Conservation (phyloP, 1,140 invertebrate genomes). For the Triops cancriformis region DNA sequence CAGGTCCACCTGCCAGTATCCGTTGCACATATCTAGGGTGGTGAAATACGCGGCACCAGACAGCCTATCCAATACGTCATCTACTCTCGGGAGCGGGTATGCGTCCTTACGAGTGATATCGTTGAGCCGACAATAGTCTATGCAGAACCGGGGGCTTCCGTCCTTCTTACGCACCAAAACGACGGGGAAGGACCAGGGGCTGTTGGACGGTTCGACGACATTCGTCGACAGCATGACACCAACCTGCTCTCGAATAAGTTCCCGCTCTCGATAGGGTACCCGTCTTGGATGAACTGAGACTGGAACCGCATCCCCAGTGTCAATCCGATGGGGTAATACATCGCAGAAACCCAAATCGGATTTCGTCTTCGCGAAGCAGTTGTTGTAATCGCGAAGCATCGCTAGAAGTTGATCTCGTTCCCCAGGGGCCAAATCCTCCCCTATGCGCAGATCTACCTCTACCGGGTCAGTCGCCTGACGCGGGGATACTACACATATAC, state of each 20-base stretch:
- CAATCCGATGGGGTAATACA: constrained; percentile 31
- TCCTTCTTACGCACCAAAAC: too few species aligned
- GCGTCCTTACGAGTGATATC: too few species aligned
- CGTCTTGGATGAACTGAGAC: background rate
- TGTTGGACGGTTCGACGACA: constrained; percentile 3
- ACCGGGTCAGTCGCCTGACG: background rate
- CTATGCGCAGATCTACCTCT: too few species aligned
- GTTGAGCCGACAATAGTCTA: too few species aligned
- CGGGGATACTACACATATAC: background rate
- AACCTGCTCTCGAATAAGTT: background rate
- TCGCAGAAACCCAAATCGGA: constrained; percentile 30
- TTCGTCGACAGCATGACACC: background rate
- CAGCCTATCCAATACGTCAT: constrained; percentile 38
- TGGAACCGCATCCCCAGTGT: constrained; percentile 11
- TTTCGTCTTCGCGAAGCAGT: constrained; percentile 27
- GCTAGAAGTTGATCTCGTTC: background rate
- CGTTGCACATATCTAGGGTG: constrained; percentile 39
- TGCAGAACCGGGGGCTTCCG: too few species aligned
- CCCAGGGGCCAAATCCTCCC: background rate
- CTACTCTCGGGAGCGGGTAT: too few species aligned
- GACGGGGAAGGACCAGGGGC: constrained; percentile 24
- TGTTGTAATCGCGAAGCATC: background rate
- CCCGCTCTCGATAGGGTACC: too few species aligned
- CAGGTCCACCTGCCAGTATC: too few species aligned
- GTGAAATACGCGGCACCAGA: constrained; percentile 35